A percentile compares a stretch with the other conserved stretches of the same genome.
These are phyloP conservation scores for Campoplex capitator DNA, from an alignment of 2,888 invertebrate species.

Conservation along the genomic window DNA sequence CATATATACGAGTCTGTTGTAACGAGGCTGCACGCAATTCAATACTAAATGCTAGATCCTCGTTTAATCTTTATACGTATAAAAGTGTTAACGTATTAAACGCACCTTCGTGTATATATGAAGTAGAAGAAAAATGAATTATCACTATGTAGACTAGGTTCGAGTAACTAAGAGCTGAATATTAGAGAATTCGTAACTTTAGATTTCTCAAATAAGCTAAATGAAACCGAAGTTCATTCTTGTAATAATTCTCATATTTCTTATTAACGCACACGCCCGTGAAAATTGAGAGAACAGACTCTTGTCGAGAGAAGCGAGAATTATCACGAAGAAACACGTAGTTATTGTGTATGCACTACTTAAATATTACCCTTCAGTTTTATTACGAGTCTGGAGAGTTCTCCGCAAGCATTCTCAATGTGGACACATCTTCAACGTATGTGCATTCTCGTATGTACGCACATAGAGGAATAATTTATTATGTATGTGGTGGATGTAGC, in stretches of 20 bases:
- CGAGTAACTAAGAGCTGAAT: neutral
- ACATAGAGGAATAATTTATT: constrained; percentile 25
- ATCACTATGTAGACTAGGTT: neutral
- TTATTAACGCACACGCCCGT: neutral
- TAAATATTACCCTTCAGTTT: constrained; percentile 59
- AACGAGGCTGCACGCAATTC: constrained; percentile 50
- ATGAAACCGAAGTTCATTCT: constrained; percentile 5
- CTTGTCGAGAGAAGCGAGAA: constrained; percentile 18
- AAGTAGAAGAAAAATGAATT: constrained; percentile 3
- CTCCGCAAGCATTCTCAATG: constrained; percentile 41
- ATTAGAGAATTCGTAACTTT: constrained; percentile 6
- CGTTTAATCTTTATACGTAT: neutral
- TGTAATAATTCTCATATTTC: constrained; percentile 41
- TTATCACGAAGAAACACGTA: constrained; percentile 29
- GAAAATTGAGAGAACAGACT: constrained; percentile 11
- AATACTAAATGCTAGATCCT: constrained; percentile 37
- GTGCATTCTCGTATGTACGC: neutral
- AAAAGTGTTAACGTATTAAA: neutral
- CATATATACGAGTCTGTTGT: constrained; percentile 27
- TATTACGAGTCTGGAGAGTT: constrained; percentile 45
- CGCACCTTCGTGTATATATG: neutral
- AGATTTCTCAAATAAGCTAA: neutral
- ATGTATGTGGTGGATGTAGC: constrained; percentile 20
- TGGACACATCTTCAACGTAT: constrained; percentile 8
- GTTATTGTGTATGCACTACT: constrained; percentile 48